phyloP scores from a whole-genome alignment of 2,113 vertebrate species.

The Macrotis lagotis region DNA sequence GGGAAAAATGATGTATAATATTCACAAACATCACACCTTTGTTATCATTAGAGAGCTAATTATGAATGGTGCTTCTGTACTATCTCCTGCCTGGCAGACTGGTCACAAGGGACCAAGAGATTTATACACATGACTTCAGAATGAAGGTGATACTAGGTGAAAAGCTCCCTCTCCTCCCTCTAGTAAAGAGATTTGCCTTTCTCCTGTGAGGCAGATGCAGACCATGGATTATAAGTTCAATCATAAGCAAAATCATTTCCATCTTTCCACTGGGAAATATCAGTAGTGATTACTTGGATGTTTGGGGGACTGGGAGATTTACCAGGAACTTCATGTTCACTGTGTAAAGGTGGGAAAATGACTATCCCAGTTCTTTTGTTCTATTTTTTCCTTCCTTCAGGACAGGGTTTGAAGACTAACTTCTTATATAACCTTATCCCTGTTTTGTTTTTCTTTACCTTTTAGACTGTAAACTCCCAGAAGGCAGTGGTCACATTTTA shows the following conservation, averaged over 20 bases:
- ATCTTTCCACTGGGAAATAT: neutral
- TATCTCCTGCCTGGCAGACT: constrained; percentile 8
- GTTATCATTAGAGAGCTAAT: constrained; percentile 19
- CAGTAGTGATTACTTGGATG: neutral
- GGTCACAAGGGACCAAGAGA: neutral
- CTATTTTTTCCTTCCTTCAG: neutral
- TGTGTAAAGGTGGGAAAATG: neutral
- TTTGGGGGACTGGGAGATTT: neutral
- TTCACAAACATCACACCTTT: constrained; percentile 9
- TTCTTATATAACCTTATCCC: neutral
- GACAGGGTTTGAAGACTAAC: neutral
- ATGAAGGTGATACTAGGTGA: neutral
- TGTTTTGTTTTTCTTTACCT: neutral
- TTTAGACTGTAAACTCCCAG: neutral
- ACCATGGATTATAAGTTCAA: neutral
- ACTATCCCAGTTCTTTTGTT: neutral
- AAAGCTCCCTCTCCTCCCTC: neutral
- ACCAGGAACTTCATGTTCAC: neutral
- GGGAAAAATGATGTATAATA: constrained; percentile 27
- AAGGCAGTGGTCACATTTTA: neutral
- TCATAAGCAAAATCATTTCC: neutral
- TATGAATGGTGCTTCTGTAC: neutral
- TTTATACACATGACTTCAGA: neutral
- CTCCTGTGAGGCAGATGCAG: neutral
- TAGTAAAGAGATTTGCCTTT: neutral